Base-by-base conservation (phyloP, 2,888 invertebrate genomes). In the Andrena haemorrhoa region DNA sequence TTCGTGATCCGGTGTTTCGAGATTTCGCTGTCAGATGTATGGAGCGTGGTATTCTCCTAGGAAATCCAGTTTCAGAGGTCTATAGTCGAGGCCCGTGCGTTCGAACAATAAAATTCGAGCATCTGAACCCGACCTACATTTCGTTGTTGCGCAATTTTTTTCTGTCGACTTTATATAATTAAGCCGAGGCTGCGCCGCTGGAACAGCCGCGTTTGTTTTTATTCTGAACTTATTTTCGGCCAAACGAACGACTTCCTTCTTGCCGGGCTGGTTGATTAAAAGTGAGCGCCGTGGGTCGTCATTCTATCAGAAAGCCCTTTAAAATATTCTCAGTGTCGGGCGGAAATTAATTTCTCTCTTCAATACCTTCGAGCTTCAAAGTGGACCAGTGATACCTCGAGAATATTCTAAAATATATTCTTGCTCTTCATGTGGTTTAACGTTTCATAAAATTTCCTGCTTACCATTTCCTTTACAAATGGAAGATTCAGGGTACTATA, bases 91-190 rank as follows among this genome's bases (percentile, higher is more conserved):
- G 41, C 41, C 20, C 6, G 33, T 66, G 60, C 60, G 49, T 71
- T 63, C 35, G 49, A 61, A 71, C 65, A 76, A 79, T 69, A 60
- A 53, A 65, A 71, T 71, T 53, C 60, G n/a, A 63, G n/a, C 10
- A 23, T 31, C 41, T 23, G 29, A n/a, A 16, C 35, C 35, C 53
- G 58, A 79, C 64, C 70, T 76, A 72, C 66, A 72, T 80, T 72
- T 68, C 26, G 49, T 63, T 66, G 61, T 66, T 68, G 41, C 35
- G 33, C 63, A 58, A 68, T 68, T 70, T 81, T 81, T 69, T 51
- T 79, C 41, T 33, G 23, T 6, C 29, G 56, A 71, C 53, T 66
- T 81, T 35, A 65, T 70, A 66, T 56, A 77, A 80, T 77, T 72
- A 80, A 77, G 29, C 68, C 41, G 51, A n/a, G 6, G 2, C 53